Evolutionary conservation across 2,888 invertebrate species (phyloP).

Genomic region (Pachycephus smyrnensis): DNA sequence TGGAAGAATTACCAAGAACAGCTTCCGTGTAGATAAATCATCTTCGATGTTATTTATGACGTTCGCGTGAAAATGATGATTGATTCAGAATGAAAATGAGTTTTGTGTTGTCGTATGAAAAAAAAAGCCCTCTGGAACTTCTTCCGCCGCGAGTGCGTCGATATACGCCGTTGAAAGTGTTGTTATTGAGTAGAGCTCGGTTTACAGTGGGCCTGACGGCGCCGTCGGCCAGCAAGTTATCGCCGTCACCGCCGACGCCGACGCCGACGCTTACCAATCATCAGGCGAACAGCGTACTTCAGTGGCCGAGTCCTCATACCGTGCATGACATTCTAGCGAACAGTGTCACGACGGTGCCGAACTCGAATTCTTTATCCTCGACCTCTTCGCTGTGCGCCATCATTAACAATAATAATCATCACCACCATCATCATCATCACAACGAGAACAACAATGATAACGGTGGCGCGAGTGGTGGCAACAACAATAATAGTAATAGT

Average conservation of each 20-base stretch:
- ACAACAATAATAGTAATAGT: slow-evolving; percentile 23
- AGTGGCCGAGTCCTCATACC: slow-evolving; percentile 64
- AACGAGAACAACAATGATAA: slow-evolving; percentile 24
- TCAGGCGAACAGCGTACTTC: slow-evolving; percentile 69
- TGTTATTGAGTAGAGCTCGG: slow-evolving; percentile 17
- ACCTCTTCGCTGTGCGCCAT: slow-evolving; percentile 44
- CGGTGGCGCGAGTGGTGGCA: slow-evolving; percentile 26
- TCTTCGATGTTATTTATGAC: background rate
- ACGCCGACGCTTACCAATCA: slow-evolving; percentile 46
- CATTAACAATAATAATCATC: slow-evolving; percentile 40
- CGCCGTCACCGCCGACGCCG: slow-evolving; percentile 65
- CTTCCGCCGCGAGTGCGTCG: background rate
- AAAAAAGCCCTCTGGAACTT: background rate
- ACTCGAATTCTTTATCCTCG: slow-evolving; percentile 34
- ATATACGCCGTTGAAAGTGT: background rate
- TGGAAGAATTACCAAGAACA: background rate
- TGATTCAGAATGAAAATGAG: background rate
- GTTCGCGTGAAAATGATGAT: background rate
- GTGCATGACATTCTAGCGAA: slow-evolving; percentile 63
- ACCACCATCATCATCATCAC: slow-evolving; percentile 40
- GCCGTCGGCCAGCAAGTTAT: slow-evolving; percentile 58
- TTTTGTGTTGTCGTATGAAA: background rate
- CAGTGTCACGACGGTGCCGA: slow-evolving; percentile 42
- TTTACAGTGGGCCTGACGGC: slow-evolving; percentile 62
- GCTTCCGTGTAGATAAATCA: background rate